These are phyloP conservation scores for Riparia riparia DNA, from an alignment of 2,113 vertebrate species.

Conservation along the genomic window DNA sequence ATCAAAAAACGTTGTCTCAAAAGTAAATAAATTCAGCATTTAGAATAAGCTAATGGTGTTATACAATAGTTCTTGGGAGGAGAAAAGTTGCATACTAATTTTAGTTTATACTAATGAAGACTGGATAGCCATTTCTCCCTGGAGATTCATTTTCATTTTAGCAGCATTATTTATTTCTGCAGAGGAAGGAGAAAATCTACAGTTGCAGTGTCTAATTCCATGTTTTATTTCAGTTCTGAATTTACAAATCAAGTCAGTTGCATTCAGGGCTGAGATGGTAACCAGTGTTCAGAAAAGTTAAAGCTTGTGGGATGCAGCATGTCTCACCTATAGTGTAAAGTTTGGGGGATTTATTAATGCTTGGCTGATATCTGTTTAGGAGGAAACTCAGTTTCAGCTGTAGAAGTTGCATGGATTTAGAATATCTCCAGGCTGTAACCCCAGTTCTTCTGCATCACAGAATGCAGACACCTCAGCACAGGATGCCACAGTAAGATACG, in stretches of 20 bases:
- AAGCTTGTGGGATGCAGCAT: background rate
- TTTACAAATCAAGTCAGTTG: background rate
- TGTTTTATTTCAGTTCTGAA: constrained; percentile 1
- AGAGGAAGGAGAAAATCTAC: background rate
- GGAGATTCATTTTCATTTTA: background rate
- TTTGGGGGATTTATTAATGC: background rate
- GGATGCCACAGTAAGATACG: background rate
- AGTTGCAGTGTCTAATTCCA: background rate
- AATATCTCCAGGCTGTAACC: background rate
- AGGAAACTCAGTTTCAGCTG: background rate
- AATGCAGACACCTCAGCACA: background rate
- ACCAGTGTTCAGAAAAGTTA: background rate
- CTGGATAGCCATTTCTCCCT: background rate
- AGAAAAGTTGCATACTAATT: background rate
- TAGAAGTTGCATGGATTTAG: background rate
- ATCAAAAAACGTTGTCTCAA: background rate
- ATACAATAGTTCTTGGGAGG: background rate
- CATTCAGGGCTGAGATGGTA: background rate
- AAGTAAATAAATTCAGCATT: constrained; percentile 13
- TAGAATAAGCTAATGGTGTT: background rate
- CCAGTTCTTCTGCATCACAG: background rate
- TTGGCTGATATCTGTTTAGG: background rate
- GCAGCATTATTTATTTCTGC: constrained; percentile 1
- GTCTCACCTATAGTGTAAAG: background rate
- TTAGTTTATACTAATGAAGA: background rate